These are phyloP conservation scores for Heterochromis multidens DNA, from an alignment of 2,113 vertebrate genomes.

Conservation along the genomic window DNA sequence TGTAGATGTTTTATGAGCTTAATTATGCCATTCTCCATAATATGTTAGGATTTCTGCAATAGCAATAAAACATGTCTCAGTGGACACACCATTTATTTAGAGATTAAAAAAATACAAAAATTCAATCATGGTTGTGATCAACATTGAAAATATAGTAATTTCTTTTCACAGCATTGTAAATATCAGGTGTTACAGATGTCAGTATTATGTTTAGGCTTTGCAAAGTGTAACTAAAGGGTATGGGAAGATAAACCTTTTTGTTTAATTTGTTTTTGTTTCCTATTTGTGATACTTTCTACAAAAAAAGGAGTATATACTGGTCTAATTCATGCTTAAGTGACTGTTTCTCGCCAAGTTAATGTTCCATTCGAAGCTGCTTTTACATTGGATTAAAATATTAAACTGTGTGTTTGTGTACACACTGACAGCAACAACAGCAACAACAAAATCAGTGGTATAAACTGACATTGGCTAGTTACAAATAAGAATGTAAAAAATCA, in stretches of 20 bases:
- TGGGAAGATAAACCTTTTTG: constrained; percentile 32
- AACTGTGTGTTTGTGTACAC: constrained; percentile 56
- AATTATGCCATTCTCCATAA: constrained; percentile 56
- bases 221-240: constrained; percentile 73
- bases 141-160: constrained; percentile 58
- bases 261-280: constrained; percentile 31
- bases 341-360: constrained; percentile 65
- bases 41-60: constrained; percentile 77
- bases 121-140: constrained; percentile 56
- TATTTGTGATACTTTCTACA: constrained; percentile 53
- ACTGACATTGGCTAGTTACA: constrained; percentile 34
- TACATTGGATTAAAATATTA: constrained; percentile 41
- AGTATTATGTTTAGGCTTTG: constrained; percentile 74
- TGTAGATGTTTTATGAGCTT: constrained; percentile 60
- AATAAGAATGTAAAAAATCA: constrained; percentile 68
- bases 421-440: constrained; percentile 33
- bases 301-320: constrained; percentile 52
- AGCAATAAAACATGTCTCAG: constrained; percentile 84
- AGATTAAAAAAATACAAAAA: constrained; percentile 40
- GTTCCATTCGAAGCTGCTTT: constrained; percentile 62
- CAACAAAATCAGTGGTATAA: constrained; percentile 40
- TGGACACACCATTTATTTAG: constrained; percentile 71
- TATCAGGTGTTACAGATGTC: constrained; percentile 76
- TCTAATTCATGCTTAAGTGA: constrained; percentile 64
- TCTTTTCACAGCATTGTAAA: constrained; percentile 74